phyloP scores from a whole-genome alignment of 2,888 invertebrate species.

The Lasius fuliginosus region DNA sequence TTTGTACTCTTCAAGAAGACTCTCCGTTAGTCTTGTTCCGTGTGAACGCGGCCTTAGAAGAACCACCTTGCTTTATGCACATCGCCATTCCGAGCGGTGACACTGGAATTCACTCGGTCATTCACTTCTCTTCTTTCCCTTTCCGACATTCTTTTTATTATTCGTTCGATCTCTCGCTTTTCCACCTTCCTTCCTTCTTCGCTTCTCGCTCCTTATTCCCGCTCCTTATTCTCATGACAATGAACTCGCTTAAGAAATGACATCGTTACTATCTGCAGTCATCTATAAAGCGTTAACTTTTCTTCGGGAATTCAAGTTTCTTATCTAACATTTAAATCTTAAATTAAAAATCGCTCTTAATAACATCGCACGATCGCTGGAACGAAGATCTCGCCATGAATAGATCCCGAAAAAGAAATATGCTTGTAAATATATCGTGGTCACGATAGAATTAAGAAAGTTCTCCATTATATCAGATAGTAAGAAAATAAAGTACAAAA shows the following conservation, averaged over 20 bases:
- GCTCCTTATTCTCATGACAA: constrained; percentile 65
- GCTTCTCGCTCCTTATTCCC: constrained; percentile 45
- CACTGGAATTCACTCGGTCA: constrained; percentile 64
- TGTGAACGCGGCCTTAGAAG: constrained; percentile 73
- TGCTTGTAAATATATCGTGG: not conserved
- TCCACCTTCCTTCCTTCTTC: constrained; percentile 37
- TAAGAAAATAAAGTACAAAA: constrained; percentile 20
- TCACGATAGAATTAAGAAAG: not conserved
- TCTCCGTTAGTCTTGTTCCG: constrained; percentile 49
- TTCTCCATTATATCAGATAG: not conserved
- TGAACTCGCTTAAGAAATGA: constrained; percentile 56
- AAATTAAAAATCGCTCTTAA: constrained; percentile 24
- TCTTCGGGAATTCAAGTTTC: constrained; percentile 15
- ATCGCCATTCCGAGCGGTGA: constrained; percentile 50
- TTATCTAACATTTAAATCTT: not conserved
- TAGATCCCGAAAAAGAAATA: not conserved
- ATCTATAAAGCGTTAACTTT: constrained; percentile 22
- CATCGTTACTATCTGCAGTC: not conserved
- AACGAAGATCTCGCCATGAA: not conserved
- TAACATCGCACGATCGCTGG: not conserved
- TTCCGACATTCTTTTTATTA: constrained; percentile 62
- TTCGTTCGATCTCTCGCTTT: constrained; percentile 45
- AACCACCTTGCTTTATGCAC: constrained; percentile 66
- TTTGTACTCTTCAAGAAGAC: not conserved
- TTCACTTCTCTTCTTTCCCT: constrained; percentile 53